Conservation (phyloP, 2,113 vertebrate genomes). For the Mastomys natalensis region DNA sequence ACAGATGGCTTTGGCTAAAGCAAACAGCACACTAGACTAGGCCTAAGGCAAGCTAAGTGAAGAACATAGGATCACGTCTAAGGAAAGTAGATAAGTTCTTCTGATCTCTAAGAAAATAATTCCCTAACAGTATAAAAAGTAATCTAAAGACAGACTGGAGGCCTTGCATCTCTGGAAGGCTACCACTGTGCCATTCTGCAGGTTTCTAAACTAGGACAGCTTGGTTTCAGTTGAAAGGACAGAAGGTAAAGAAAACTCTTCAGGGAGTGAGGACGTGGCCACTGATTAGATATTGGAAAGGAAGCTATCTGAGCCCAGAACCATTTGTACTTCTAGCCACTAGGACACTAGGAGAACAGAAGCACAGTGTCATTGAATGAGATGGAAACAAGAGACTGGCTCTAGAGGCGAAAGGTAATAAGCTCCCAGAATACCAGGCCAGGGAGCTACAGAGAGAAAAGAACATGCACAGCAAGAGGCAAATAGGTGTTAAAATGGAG, state of each 20-base stretch:
- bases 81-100: neutral
- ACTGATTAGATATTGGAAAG: conserved; percentile 28
- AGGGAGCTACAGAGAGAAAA: neutral
- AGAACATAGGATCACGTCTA: conserved; percentile 9
- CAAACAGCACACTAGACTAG: neutral
- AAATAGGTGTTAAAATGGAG: neutral
- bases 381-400: conserved; percentile 27
- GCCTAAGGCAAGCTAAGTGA: neutral
- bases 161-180: neutral
- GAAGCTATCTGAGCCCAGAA: conserved; percentile 3
- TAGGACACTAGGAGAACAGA: neutral
- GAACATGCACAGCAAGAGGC: neutral
- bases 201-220: conserved; percentile 40
- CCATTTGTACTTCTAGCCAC: conserved; percentile 16
- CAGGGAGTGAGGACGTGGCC: conserved; percentile 14
- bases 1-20: neutral
- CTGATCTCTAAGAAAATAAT: conserved; percentile 33
- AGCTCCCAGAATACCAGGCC: neutral
- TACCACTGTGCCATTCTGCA: neutral
- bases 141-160: neutral
- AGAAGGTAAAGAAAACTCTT: neutral
- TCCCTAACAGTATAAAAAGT: neutral
- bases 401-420: neutral
- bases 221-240: conserved; percentile 54
- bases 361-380: neutral